Evolutionary conservation across 2,888 invertebrate genomes (phyloP), one percentile per base, ranked within the genome.

Genomic region (Pasiphila rectangulata): DNA sequence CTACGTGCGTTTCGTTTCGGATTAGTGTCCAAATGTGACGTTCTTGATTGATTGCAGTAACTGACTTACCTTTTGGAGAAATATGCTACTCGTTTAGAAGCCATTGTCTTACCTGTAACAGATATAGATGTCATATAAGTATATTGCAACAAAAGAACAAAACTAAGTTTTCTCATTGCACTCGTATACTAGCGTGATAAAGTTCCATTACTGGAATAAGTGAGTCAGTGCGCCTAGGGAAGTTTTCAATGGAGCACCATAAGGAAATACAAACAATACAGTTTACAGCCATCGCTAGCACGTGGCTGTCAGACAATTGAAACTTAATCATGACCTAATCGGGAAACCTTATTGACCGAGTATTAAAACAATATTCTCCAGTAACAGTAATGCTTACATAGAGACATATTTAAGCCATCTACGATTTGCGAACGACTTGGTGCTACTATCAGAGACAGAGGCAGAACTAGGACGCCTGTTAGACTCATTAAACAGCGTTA

Each of bases 21-120:
- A 19, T 27, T 46, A 40, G 27, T 29, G n/a, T 36, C 16, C 7
- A 38, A 16, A 16, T 13, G 13, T 20, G 61, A 56, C 27, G 60
- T 51, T 64, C 67, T 68, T 75, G 76, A 82, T 73, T 68, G 67
- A 78, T 81, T 64, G 61, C 61, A 54, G 51, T 61, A 53, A 54
- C 54, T 51, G 57, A 78, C 83, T 54, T 83, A 85, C 86, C 86
- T 85, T 67, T 60, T 78, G 39, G 68, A 56, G 57, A 77, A 75
- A 67, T 68, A 64, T 69, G 81, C 78, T 78, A 79, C 79, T 71
- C 83, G 82, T 75, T 82, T 85, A 68, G 83, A 81, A 83, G 83
- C 72, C 88, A 85, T 87, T 79, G 80, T 72, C 85, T 86, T 87
- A 87, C 87, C 87, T 87, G 88, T 64, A 87, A 86, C 66, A 80